Percentiles rank a stretch among this genome's conserved stretches.
Evolutionary conservation across 1,140 invertebrate species (phyloP).

Genomic region (Rhagoletis pomonella): DNA sequence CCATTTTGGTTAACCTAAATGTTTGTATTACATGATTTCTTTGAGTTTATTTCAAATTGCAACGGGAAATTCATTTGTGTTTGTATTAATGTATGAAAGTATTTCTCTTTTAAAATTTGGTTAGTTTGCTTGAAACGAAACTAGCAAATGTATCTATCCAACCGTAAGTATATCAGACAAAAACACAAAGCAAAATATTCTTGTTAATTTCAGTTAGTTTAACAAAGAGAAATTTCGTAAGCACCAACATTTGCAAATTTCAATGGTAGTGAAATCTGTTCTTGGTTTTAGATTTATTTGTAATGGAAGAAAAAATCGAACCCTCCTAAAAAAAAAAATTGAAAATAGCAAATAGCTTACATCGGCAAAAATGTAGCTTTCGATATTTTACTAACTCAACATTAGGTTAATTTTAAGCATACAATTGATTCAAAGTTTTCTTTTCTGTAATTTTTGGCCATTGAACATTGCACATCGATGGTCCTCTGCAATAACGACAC

Average conservation of each 20-base stretch:
- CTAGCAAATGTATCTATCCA: background rate
- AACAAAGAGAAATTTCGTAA: conserved; percentile 22
- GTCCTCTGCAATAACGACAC: too few species aligned
- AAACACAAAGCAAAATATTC: background rate
- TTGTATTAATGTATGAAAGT: background rate
- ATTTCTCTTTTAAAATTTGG: conserved; percentile 15
- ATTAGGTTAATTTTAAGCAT: too few species aligned
- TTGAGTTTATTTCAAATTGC: conserved; percentile 27
- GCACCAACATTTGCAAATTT: background rate
- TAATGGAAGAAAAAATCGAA: too few species aligned
- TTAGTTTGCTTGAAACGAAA: background rate
- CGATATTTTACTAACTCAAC: too few species aligned
- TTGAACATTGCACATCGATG: too few species aligned
- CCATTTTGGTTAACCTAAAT: conserved; percentile 54
- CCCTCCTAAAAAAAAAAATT: too few species aligned
- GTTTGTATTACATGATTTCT: conserved; percentile 28
- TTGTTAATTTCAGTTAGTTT: conserved; percentile 29
- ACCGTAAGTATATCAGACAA: background rate
- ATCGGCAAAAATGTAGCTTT: too few species aligned
- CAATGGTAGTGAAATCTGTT: background rate
- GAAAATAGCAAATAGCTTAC: too few species aligned
- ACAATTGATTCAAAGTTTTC: too few species aligned
- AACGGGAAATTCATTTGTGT: conserved; percentile 25
- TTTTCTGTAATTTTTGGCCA: too few species aligned
- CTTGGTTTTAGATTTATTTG: too few species aligned